Evolutionary conservation across 92 coral and sea anemone species (phyloP).

Genomic region (Palythoa grandis): DNA sequence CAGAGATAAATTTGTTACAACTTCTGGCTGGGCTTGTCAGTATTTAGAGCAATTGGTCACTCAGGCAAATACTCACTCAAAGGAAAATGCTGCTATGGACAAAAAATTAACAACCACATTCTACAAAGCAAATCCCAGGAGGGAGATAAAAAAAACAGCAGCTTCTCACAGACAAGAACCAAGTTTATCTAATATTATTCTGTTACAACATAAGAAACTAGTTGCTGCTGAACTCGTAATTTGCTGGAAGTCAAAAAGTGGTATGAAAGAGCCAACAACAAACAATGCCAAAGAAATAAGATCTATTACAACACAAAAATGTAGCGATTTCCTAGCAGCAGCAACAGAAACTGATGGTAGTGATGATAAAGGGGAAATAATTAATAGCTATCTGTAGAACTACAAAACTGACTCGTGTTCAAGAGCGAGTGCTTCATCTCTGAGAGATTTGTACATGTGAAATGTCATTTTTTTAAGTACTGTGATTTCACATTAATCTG

Average conservation of each 20-base stretch:
- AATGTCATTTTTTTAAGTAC: neutral
- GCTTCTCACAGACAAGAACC: neutral
- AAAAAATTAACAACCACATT: neutral
- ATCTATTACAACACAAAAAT: neutral
- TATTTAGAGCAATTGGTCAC: neutral
- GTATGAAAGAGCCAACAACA: neutral
- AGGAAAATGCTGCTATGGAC: neutral
- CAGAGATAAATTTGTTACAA: conserved; percentile 14
- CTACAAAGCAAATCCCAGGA: conserved; percentile 19
- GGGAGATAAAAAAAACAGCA: neutral
- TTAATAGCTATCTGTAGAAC: neutral
- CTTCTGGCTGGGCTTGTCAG: conserved; percentile 26
- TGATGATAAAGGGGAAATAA: neutral
- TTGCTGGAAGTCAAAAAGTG: no score
- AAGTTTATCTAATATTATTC: neutral
- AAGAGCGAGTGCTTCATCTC: neutral
- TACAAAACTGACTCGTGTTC: neutral
- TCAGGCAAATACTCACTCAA: neutral
- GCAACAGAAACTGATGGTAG: neutral
- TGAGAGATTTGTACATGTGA: neutral
- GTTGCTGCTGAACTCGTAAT: neutral
- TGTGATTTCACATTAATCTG: neutral
- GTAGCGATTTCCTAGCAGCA: neutral
- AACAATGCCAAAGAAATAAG: neutral
- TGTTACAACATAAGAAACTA: conserved; percentile 7